phyloP scores from a whole-genome alignment of 2,113 vertebrate genomes.

The Pogonocichla stellata region DNA sequence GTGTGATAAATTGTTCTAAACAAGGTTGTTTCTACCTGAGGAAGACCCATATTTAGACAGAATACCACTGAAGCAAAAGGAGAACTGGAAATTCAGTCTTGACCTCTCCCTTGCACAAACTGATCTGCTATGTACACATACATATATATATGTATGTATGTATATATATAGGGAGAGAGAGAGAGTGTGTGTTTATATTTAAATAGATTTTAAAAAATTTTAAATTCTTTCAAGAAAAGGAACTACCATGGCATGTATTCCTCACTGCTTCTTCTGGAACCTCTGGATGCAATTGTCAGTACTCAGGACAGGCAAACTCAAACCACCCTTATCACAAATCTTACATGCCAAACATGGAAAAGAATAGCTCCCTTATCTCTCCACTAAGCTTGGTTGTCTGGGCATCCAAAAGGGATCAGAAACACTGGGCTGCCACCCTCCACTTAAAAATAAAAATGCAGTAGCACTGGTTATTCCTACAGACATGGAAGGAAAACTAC shows the following conservation, averaged over 20 bases:
- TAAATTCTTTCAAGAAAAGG: not conserved
- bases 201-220: not conserved
- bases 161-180: accelerated
- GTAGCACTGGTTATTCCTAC: not conserved
- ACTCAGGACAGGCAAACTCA: not conserved
- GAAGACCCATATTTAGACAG: not conserved
- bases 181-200: not conserved
- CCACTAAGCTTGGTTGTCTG: not conserved
- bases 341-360: not conserved
- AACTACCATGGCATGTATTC: not conserved
- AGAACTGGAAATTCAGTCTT: not conserved
- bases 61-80: not conserved
- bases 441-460: not conserved
- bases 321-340: not conserved
- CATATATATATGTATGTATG: no score
- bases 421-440: not conserved
- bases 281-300: not conserved
- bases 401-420: not conserved
- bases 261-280: not conserved
- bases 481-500: not conserved
- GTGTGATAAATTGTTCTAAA: not conserved
- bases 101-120: not conserved
- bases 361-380: not conserved
- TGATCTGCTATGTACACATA: not conserved
- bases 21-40: not conserved